Base-by-base conservation (phyloP, 2,888 invertebrate species). In the Eulithis prunata region DNA sequence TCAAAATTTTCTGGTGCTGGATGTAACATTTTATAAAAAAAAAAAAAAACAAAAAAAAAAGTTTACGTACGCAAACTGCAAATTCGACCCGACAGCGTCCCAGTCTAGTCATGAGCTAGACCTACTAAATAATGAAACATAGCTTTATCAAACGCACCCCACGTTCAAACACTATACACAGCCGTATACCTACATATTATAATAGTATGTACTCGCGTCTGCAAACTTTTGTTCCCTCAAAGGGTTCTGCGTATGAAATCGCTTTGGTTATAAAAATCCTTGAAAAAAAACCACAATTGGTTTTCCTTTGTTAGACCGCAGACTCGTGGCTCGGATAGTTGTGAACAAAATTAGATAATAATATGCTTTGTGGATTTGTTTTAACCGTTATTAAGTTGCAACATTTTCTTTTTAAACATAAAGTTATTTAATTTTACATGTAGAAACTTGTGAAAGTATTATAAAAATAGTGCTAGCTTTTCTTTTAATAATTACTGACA, bases 61-160 rank as follows among this genome's bases (percentile, higher is more conserved):
- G 5, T 32, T 32, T 32, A 2, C 6, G 21, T 6, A 1, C 32
- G 41, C 41, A 8, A 41, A 41, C 41, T 41, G 41, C 8, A 41
- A 41, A 41, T 11, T 21, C 21, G 11, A 41, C 1, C 41, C 41
- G 3, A 41, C 41, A 41, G 13, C 41, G 43, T 43, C 3, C 62
- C 43, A 55, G 57, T 57, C 49, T 64, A 62, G 64, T 57, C 60
- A 53, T 57, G 56, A 68, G 60, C 56, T 49, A 66, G 66, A 66
- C 63, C 52, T 70, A 56, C 56, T 68, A 60, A 54, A 64, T 75
- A 72, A 72, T 74, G 73, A 69, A 68, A 74, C 67, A 61, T 0
- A 69, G 49, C 54, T 57, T 59, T 55, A 69, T 71, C 66, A 74
- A 74, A 74, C 62, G 75, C 57, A 53, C 51, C 71, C 68, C 49